Evolutionary conservation across 64 coral and sea anemone genomes (phyloP), one percentile per base, ranked within the genome.

Genomic region (Platygyra sinensis): DNA sequence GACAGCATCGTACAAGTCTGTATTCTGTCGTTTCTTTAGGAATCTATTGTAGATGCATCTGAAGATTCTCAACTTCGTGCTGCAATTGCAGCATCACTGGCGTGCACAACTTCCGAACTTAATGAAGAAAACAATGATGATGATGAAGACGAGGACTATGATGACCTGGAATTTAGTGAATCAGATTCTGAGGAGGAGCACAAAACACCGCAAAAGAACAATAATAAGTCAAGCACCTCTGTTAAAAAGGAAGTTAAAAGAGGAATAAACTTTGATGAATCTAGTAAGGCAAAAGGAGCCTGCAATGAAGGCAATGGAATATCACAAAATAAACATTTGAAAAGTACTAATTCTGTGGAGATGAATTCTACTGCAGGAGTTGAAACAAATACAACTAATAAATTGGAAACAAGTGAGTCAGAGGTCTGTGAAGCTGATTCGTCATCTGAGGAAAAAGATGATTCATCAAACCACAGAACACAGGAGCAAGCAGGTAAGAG

Each of bases 61-160:
- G 96, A 98, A 75, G 96, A 98, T 77, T 98, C 96, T 19, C 96
- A 98, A 69, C 77, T 98, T 19, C 94, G 95, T 80, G 96, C 96
- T 20, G 96, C 96, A 2, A 98, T 98, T 50, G 96, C 96, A 24
- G 96, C 93, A 52, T 98, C 96, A 25, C 75, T 98, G 50, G 80
- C 83, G 36, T 95, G 95, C 63, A 93, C 93, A 64, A 91, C 83
- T 62, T 72, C 72, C 16, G 74, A 24, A n/a, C 59, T 80, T 65
- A 87, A 87, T 31, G 69, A 93, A 32, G 20, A 57, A 74, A 95
- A 88, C 31, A 62, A 67, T 39, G 83, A 83, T 77, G 88, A 74
- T 8, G 64, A 85, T 80, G 89, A 86, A 52, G 82, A 93, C 55
- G 87, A 86, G 31, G 80, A 73, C 60, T 90, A 91, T 75, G 83